Conservation (phyloP, 2,113 vertebrate genomes). For the Varanus komodoensis region DNA sequence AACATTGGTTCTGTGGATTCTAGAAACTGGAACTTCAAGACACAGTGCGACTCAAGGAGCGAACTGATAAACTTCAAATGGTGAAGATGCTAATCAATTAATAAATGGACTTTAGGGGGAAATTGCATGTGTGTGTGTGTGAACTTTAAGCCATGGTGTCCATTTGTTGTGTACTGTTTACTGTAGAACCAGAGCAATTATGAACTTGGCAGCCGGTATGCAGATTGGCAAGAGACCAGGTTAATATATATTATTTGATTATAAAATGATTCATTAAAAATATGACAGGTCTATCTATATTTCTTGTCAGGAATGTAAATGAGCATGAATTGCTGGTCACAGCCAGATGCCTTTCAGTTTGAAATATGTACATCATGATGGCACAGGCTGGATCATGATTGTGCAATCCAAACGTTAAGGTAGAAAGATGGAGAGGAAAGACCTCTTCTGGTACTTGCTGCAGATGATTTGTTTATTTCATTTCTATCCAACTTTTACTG, state of each 20-base stretch:
- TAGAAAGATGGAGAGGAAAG: not conserved
- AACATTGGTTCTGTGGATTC: not conserved
- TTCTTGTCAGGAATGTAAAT: constrained; percentile 64
- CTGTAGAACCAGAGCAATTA: constrained; percentile 53
- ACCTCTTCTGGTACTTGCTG: not conserved
- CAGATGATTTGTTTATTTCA: not conserved
- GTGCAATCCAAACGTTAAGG: not conserved
- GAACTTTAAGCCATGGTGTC: constrained; percentile 33
- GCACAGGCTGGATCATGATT: not conserved
- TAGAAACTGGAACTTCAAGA: constrained; percentile 1
- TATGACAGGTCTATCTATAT: constrained; percentile 57
- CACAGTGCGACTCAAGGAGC: constrained; percentile 42
- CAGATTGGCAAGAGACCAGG: constrained; percentile 56
- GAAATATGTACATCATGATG: constrained; percentile 54
- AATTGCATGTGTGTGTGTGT: too few species aligned
- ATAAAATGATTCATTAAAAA: constrained; percentile 67
- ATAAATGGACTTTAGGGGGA: constrained; percentile 38
- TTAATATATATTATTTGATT: constrained; percentile 63
- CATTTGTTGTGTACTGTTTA: constrained; percentile 59
- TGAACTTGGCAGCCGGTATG: constrained; percentile 56
- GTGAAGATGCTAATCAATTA: constrained; percentile 32
- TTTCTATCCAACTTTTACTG: too few species aligned
- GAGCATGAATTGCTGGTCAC: constrained; percentile 61
- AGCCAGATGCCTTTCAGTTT: constrained; percentile 50
- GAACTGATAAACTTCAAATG: constrained; percentile 52